Percentiles rank a stretch among this genome's conserved stretches.
Evolutionary conservation across 1,140 invertebrate genomes (phyloP).

Genomic region (Hypsibius dujardini): DNA sequence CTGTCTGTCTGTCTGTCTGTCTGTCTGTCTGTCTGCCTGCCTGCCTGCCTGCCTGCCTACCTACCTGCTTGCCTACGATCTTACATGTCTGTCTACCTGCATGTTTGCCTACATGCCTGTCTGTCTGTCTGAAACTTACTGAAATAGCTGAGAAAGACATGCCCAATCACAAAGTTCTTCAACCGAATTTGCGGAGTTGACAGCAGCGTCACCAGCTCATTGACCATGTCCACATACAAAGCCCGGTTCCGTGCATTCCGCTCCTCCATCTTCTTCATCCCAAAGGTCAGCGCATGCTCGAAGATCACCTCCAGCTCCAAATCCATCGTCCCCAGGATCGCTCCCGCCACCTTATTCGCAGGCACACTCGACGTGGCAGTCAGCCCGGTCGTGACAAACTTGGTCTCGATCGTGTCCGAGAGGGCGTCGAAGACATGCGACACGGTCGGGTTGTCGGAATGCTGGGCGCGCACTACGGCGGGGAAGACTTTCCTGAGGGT

Average conservation of each 20-base stretch:
- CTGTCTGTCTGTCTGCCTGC: no score
- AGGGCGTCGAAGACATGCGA: conserved; percentile 50
- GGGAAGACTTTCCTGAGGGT: conserved; percentile 46
- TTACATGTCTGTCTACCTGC: no score
- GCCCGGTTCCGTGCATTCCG: conserved; percentile 36
- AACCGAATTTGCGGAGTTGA: conserved; percentile 28
- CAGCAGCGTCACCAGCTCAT: conserved; percentile 44
- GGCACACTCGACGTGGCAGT: conserved; percentile 28
- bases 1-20: no score
- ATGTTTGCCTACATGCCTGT: neutral
- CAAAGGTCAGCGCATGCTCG: conserved; percentile 14
- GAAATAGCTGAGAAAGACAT: conserved; percentile 6
- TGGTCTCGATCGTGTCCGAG: conserved; percentile 35
- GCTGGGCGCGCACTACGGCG: conserved; percentile 46
- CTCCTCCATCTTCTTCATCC: conserved; percentile 28
- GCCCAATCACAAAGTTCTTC: neutral
- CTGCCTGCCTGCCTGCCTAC: no score
- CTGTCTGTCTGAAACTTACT: neutral
- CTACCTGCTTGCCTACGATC: no score
- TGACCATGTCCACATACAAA: conserved; percentile 43
- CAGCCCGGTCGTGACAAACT: conserved; percentile 37
- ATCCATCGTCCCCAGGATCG: neutral
- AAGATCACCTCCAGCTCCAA: conserved; percentile 10
- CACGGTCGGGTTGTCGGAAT: conserved; percentile 61
- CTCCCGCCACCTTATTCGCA: conserved; percentile 5